Evolutionary conservation across 2,797 vertebrate species (phyloP), one percentile per base, ranked within the genome.

Genomic region (Anabas testudineus): DNA sequence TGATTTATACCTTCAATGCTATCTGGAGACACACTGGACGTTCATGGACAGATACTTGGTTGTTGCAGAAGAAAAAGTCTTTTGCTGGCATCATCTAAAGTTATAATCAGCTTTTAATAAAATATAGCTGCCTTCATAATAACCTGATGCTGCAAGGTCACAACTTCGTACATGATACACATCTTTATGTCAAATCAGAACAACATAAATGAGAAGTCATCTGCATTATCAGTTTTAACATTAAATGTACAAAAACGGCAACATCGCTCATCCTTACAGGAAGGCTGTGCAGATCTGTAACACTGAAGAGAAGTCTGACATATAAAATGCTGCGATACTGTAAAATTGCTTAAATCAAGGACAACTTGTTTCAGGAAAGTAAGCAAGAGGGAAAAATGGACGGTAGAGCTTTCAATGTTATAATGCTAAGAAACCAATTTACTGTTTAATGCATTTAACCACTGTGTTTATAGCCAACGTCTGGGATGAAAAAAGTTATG

Each of bases 91-190:
- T 48, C 18, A 81, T 79, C 68, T 18, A 63, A 46, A 51, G 19
- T 53, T 47, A 34, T 43, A 45, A 39, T 79, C 32, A 42, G 60
- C 46, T 26, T 69, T 74, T 58, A 47, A 53, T 73, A 32, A 14
- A 79, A 78, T 81, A 77, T 52, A 88, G 88, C 88, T 90, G 89
- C 86, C 87, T 62, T 76, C 69, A 48, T 8, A 58, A 66, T 22
- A 46, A 78, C n/a, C 70, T 9, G 30, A 77, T 39, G 67, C 58
- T 74, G 59, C 26, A 45, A 47, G 5, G 32, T 55, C 30, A 60
- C 18, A 5, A 19, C 48, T 26, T 34, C 9, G 19, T 43, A n/a
- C n/a, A 7, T 7, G 10, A 39, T 5, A 15, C 14, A 39, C 15
- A 10, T 53, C 26, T 41, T 68, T 54, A 41, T 48, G 42, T 58